phyloP scores from a whole-genome alignment of 2,113 vertebrate genomes.

The Rhynchomys soricoides region DNA sequence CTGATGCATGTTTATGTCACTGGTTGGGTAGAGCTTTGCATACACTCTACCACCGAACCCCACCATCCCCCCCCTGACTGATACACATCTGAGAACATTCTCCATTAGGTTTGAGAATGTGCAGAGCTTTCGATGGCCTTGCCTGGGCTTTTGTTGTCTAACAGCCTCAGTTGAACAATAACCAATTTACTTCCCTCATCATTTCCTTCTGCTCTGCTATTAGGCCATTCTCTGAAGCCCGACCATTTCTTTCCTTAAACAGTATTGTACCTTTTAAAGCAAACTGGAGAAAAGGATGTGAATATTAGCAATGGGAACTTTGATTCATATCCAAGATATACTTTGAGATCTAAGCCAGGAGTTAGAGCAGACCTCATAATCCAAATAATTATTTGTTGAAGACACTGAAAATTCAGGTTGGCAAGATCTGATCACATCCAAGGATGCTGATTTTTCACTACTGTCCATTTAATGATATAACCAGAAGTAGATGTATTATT shows the following conservation, averaged over 20 bases:
- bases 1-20: background rate
- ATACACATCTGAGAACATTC: background rate
- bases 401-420: background rate
- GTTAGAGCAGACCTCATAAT: background rate
- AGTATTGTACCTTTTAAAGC: background rate
- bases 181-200: background rate
- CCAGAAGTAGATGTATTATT: background rate
- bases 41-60: background rate
- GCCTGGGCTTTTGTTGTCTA: background rate
- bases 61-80: background rate
- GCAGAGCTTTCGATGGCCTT: background rate
- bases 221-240: background rate
- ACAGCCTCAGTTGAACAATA: background rate
- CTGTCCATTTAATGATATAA: background rate
- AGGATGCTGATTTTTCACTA: background rate
- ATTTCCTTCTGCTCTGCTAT: background rate
- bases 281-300: background rate
- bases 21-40: background rate
- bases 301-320: background rate
- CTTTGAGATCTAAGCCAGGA: background rate
- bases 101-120: background rate
- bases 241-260: background rate
- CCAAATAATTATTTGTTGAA: too few species aligned
- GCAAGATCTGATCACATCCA: background rate
- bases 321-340: background rate